Evolutionary conservation across 2,888 invertebrate species (phyloP).

Genomic region (Holacanthella duospinosa): DNA sequence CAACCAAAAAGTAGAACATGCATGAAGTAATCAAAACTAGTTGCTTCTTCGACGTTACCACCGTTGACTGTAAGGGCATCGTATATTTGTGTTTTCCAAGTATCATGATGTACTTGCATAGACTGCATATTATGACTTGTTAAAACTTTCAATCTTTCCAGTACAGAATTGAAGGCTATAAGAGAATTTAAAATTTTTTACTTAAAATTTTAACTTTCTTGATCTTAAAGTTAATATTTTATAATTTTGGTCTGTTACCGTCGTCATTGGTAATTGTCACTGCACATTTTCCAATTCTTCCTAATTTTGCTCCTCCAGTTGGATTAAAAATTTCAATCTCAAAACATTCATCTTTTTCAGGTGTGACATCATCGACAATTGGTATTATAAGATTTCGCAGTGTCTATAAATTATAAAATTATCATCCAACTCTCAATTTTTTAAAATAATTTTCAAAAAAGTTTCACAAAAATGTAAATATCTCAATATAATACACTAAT

Average conservation of each 20-base stretch:
- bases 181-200: constrained; percentile 8
- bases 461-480: neutral
- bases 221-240: too few relatives aligned
- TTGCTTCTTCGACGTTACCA: constrained; percentile 49
- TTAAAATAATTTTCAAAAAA: neutral
- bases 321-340: constrained; percentile 46
- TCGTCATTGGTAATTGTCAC: constrained; percentile 50
- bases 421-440: neutral
- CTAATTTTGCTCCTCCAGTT: constrained; percentile 45
- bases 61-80: constrained; percentile 51
- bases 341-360: constrained; percentile 53
- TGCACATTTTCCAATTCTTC: constrained; percentile 44
- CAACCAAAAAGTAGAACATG: constrained; percentile 51
- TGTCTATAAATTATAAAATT: constrained; percentile 39
- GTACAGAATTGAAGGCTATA: constrained; percentile 48
- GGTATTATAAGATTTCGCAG: constrained; percentile 47
- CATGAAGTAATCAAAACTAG: constrained; percentile 45
- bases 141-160: constrained; percentile 47
- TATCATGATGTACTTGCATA: constrained; percentile 46
- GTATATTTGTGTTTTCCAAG: constrained; percentile 47
- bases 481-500: neutral
- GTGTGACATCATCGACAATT: constrained; percentile 49
- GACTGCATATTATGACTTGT: constrained; percentile 48
- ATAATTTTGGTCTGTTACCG: constrained; percentile 40
- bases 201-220: neutral